Percentiles rank a stretch among this genome's conserved stretches.
phyloP scores from a whole-genome alignment of 37 sponge, comb jelly and placozoan species.

The Chondrosia reniformis region DNA sequence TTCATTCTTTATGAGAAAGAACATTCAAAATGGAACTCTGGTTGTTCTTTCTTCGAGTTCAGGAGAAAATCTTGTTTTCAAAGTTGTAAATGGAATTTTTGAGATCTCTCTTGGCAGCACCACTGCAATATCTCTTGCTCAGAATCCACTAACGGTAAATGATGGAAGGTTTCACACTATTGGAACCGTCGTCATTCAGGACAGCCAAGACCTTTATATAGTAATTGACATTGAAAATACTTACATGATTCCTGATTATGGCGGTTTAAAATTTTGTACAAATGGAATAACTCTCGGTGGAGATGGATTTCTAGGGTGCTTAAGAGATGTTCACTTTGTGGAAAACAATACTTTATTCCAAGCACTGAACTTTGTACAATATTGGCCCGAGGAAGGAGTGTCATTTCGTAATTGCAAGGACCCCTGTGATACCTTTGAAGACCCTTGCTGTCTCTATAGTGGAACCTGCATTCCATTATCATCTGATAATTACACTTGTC shows the following conservation, averaged over 20 bases:
- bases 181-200: neutral
- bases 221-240: neutral
- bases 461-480: neutral
- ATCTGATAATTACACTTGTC: neutral
- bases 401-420: neutral
- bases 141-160: neutral
- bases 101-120: neutral
- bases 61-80: neutral
- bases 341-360: no score
- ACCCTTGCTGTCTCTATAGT: neutral
- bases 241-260: neutral
- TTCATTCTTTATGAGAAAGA: neutral
- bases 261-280: neutral
- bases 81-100: neutral
- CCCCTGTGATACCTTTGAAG: neutral
- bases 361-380: no score
- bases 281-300: slow-evolving; percentile 10
- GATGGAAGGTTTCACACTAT: neutral
- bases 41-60: neutral
- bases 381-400: neutral
- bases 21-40: neutral
- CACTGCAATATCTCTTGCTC: neutral
- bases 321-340: neutral
- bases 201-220: neutral
- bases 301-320: slow-evolving; percentile 5